A percentile compares a stretch with the other conserved stretches of the same genome.
phyloP scores from a whole-genome alignment of 2,113 vertebrate genomes.

The Microcebus murinus region DNA sequence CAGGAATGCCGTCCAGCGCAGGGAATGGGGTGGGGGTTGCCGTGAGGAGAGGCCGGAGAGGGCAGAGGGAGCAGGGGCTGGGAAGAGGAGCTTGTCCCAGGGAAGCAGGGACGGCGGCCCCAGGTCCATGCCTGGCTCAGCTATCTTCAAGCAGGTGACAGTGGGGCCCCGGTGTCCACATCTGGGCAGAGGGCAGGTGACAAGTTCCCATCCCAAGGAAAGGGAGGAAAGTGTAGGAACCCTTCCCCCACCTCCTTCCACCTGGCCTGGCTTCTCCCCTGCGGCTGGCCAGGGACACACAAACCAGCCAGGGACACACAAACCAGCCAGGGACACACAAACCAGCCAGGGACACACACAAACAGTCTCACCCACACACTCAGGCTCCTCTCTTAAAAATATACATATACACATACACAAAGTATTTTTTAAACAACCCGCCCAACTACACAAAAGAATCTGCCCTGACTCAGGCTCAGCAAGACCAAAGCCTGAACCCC shows the following conservation, averaged over 20 bases:
- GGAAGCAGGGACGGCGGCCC: not conserved
- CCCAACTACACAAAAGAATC: not conserved
- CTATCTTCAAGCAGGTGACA: not conserved
- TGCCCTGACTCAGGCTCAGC: not conserved
- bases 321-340: not conserved
- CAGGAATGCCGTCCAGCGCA: constrained; percentile 55
- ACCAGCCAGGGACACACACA: constrained; percentile 1
- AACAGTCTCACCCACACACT: not conserved
- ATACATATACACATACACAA: not conserved
- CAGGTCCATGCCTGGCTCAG: not conserved
- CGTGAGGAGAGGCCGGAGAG: not conserved
- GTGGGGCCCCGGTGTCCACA: not conserved
- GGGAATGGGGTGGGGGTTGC: not conserved
- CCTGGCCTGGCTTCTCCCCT: not conserved
- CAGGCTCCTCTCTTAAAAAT: not conserved
- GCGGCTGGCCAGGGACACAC: not conserved
- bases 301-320: constrained; percentile 4
- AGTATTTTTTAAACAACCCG: constrained; percentile 13
- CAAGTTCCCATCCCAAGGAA: not conserved
- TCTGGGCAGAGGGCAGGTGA: not conserved
- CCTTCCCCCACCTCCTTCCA: not conserved
- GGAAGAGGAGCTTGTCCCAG: not conserved
- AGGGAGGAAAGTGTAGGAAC: not conserved
- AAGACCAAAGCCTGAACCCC: not conserved
- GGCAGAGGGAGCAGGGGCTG: not conserved